Percentiles rank a stretch among this genome's conserved stretches.
phyloP scores from a whole-genome alignment of 2,888 invertebrate species.

The Nephrotoma appendiculata region DNA sequence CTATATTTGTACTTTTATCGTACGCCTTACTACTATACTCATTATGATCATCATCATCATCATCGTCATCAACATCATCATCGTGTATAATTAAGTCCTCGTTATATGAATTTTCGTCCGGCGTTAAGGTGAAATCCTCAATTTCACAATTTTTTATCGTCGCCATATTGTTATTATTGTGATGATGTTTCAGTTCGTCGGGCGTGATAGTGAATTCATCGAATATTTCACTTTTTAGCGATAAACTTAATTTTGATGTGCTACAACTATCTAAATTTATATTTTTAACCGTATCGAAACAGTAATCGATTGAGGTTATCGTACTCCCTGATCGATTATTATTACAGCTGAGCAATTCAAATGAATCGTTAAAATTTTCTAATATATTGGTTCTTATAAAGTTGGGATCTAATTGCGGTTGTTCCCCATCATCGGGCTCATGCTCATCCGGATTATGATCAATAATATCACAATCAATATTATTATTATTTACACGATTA shows the following conservation, averaged over 20 bases:
- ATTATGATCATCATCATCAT: not conserved
- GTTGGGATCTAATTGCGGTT: slow-evolving; percentile 8
- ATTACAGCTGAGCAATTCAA: slow-evolving; percentile 14
- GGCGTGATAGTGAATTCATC: slow-evolving; percentile 16
- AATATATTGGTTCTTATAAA: slow-evolving; percentile 9
- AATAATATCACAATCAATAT: not conserved
- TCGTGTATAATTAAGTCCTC: slow-evolving; percentile 7
- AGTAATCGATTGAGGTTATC: slow-evolving; percentile 14
- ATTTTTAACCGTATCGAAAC: slow-evolving; percentile 16
- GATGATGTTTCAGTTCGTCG: slow-evolving; percentile 9
- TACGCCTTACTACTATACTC: not conserved
- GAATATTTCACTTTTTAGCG: slow-evolving; percentile 16
- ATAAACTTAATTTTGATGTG: slow-evolving; percentile 16
- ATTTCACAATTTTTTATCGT: slow-evolving; percentile 14
- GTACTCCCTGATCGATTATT: slow-evolving; percentile 14
- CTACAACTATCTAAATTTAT: slow-evolving; percentile 16
- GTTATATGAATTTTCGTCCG: slow-evolving; percentile 14
- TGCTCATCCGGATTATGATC: not conserved
- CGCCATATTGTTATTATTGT: not conserved
- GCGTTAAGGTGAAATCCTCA: slow-evolving; percentile 17
- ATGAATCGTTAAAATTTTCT: slow-evolving; percentile 12
- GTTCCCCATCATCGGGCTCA: not conserved
- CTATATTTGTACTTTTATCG: not conserved
- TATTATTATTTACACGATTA: not conserved
- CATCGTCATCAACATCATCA: not conserved